phyloP scores from a whole-genome alignment of 2,113 vertebrate species.

The Eudyptes chrysolophus region DNA sequence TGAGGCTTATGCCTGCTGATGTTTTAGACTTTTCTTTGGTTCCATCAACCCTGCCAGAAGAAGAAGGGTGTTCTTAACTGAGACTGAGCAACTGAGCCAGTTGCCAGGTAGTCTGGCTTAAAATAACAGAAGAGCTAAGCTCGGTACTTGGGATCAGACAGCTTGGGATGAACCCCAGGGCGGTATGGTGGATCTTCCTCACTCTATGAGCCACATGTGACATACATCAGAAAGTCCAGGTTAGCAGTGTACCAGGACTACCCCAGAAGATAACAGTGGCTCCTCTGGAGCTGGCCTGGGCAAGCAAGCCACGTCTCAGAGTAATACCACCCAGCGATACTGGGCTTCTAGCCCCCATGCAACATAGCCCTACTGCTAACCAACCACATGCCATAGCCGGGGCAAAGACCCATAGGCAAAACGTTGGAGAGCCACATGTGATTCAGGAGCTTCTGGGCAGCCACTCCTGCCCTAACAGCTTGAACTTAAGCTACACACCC shows the following conservation, averaged over 20 bases:
- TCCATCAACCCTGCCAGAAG: not conserved
- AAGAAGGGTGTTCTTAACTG: not conserved
- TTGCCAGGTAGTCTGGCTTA: not conserved
- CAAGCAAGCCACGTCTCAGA: not conserved
- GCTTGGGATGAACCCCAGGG: not conserved
- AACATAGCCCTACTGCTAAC: not conserved
- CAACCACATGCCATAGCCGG: not conserved
- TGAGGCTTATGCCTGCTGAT: not conserved
- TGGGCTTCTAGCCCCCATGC: not conserved
- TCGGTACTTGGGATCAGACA: not conserved
- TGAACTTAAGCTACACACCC: not conserved
- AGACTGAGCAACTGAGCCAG: not conserved
- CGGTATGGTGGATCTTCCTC: not conserved
- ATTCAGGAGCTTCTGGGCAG: not conserved
- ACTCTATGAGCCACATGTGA: rapidly evolving
- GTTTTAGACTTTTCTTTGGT: not conserved
- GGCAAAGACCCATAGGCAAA: not conserved
- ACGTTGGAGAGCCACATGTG: not conserved
- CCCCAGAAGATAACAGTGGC: not conserved
- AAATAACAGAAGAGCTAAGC: not conserved
- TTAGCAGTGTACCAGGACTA: not conserved
- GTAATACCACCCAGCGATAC: not conserved
- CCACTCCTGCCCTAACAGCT: not conserved
- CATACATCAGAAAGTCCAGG: not conserved
- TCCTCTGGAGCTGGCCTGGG: not conserved